These are phyloP conservation scores for Trichosurus vulpecula DNA, from an alignment of 2,797 vertebrate genomes.

Conservation along the genomic window DNA sequence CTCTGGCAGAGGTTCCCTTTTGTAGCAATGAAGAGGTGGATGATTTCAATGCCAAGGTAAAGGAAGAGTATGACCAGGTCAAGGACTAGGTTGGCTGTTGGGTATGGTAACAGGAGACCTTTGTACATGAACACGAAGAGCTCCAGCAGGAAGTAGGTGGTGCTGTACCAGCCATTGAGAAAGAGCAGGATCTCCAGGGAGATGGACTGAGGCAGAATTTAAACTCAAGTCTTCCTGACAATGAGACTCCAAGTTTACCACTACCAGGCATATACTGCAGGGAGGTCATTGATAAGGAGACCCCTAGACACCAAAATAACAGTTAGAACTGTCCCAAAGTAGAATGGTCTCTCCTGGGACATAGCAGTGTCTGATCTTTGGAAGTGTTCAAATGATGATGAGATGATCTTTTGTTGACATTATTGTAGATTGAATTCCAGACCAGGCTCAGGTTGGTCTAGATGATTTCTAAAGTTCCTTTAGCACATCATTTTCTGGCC, in stretches of 20 bases:
- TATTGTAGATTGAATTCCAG: neutral
- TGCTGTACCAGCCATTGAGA: conserved; percentile 95
- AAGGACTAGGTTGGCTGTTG: conserved; percentile 89
- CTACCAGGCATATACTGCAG: neutral
- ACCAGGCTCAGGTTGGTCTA: neutral
- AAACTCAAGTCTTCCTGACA: neutral
- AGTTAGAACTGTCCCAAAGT: neutral
- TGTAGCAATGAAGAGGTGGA: conserved; percentile 91
- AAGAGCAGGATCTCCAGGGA: conserved; percentile 93
- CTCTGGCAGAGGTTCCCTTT: conserved; percentile 96
- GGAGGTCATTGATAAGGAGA: neutral
- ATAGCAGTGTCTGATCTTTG: neutral
- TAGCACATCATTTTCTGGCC: neutral
- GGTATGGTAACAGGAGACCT: conserved; percentile 93
- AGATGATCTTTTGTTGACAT: neutral
- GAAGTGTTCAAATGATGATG: neutral
- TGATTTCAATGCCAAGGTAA: conserved; percentile 90
- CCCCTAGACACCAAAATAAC: neutral
- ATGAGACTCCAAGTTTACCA: neutral
- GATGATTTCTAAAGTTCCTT: neutral
- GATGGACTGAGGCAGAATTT: conserved; percentile 80
- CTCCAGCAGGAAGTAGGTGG: conserved; percentile 92
- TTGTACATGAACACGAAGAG: conserved; percentile 95
- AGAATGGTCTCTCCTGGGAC: neutral
- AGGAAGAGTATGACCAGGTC: conserved; percentile 92